Base-by-base conservation (phyloP, 1,140 invertebrate genomes). In the Procambarus clarkii region DNA sequence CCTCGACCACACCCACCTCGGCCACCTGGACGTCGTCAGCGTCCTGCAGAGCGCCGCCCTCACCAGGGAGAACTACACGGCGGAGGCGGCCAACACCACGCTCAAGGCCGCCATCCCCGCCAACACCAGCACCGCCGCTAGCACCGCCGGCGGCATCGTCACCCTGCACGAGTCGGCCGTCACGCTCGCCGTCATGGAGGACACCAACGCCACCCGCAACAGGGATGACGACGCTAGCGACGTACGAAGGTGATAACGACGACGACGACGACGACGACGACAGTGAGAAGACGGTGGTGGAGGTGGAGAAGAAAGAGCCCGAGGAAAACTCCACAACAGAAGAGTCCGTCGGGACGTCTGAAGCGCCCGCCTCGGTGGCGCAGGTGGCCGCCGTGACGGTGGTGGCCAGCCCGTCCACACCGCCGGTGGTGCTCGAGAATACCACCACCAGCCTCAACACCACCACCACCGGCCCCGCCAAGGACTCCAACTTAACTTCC, bases 41-140 rank as follows among this genome's bases (percentile, higher is more conserved):
- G 11, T 78, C 21, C 76, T 84, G 9, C 77, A 86, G 24, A 60
- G 85, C 46, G 91, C 76, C 78, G 79, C 93, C 81, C 93, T 90
- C 92, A 86, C 93, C 93, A 93, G 94, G 95, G 54, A 96, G 95
- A 95, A 77, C 94, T 95, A 96, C 82, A 90, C 88, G 1, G 60
- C 34, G 1, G 21, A 46, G 8, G 4, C 9, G 0, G 24, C 60
- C 9, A 71, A 71, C 60, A 21, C 45, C 64, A 85, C 83, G 5
- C n/a, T 5, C 8, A 74, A 74, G 69, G 69, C 69, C 5, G 77
- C 77, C 4, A 13, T 60, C 45, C 9, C 24, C 9, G 18, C 81
- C 54, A 86, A 76, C 11, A 13, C 21, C 71, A 71, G 21, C 64
- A 45, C n/a, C 34, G 18, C 46, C 46, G 45, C 4, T 34, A 58